A percentile compares a stretch with the other conserved stretches of the same genome.
Conservation (phyloP, 2,113 vertebrate genomes). For the Tragelaphus scriptus region DNA sequence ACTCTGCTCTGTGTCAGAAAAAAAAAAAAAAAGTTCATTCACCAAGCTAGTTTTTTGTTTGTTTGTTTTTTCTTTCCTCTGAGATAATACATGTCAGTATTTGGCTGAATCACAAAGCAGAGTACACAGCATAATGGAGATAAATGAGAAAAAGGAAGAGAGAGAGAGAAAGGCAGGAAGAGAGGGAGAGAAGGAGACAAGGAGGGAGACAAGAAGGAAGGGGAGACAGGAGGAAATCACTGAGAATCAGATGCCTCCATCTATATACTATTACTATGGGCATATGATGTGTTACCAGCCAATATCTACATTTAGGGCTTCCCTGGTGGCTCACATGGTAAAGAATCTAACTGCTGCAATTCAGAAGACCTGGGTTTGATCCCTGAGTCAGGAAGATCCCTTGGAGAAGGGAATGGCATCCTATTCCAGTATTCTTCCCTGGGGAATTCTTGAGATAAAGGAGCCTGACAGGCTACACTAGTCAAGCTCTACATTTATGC, state of each 20-base stretch:
- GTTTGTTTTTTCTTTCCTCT: background rate
- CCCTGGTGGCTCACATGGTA: background rate
- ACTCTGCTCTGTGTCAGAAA: background rate
- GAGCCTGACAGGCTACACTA: background rate
- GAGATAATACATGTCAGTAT: background rate
- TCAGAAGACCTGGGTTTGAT: background rate
- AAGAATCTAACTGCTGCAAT: background rate
- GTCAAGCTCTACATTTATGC: background rate
- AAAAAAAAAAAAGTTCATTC: background rate
- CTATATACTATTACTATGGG: background rate
- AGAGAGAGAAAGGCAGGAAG: accelerated
- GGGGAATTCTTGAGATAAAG: background rate
- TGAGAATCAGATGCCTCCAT: background rate
- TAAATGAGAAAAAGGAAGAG: background rate
- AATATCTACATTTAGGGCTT: background rate
- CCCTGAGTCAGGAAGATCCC: background rate
- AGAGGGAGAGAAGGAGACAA: too few relatives aligned
- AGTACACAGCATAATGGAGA: background rate
- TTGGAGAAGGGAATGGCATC: background rate
- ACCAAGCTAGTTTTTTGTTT: background rate
- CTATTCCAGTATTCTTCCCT: background rate
- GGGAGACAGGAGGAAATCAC: background rate
- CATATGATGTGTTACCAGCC: background rate
- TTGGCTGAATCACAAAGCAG: background rate
- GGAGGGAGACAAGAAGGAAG: background rate